Percentiles rank a stretch among this genome's conserved stretches.
phyloP scores from a whole-genome alignment of 2,797 vertebrate genomes.

The Vireo griseus region DNA sequence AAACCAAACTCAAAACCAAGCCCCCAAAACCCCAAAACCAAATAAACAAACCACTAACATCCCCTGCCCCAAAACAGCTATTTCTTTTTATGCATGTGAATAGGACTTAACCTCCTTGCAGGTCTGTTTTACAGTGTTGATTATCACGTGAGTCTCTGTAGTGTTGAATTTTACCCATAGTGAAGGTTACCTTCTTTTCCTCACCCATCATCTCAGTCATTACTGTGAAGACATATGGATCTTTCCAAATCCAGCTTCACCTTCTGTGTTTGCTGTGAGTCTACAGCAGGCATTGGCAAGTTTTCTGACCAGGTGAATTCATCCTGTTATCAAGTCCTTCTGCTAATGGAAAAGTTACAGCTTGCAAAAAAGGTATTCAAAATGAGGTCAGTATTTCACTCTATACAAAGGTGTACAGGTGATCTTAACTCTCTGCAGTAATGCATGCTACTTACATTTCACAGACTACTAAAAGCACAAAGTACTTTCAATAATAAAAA shows the following conservation, averaged over 20 bases:
- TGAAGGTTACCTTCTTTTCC: background rate
- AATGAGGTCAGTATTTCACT: background rate
- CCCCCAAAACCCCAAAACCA: rapidly evolving
- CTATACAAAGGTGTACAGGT: background rate
- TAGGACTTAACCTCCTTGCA: background rate
- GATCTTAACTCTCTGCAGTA: background rate
- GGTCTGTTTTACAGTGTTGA: background rate
- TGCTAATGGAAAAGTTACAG: background rate
- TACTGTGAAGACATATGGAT: background rate
- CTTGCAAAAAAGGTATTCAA: background rate
- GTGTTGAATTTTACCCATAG: background rate
- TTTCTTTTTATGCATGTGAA: background rate
- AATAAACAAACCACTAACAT: background rate
- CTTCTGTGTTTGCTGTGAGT: background rate
- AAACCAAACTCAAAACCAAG: background rate
- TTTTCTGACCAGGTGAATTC: background rate
- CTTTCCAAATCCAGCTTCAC: background rate
- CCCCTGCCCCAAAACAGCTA: background rate
- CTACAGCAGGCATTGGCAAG: background rate
- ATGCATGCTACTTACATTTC: background rate
- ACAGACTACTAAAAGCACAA: background rate
- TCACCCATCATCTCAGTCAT: background rate
- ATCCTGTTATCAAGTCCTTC: background rate
- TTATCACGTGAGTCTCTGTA: background rate
- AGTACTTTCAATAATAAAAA: background rate